Evolutionary conservation across 2,797 vertebrate species (phyloP).

Genomic region (Alectoris magna): DNA sequence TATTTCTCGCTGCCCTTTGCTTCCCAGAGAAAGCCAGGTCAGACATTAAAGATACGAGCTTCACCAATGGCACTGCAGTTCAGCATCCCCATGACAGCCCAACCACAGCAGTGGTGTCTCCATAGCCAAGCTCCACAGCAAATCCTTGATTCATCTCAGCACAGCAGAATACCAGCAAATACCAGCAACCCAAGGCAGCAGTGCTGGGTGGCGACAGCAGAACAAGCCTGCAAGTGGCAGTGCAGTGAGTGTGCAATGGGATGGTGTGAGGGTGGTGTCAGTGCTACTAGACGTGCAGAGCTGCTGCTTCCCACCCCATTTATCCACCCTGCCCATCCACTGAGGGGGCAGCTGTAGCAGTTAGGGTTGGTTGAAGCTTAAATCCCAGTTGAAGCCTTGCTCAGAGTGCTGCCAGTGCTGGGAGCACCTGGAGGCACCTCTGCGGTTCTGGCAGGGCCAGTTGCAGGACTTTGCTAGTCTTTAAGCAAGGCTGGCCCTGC

Average conservation of each 20-base stretch:
- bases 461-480: neutral
- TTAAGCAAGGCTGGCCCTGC: neutral
- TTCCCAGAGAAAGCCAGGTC: neutral
- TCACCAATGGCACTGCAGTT: neutral
- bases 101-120: neutral
- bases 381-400: neutral
- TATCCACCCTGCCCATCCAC: neutral
- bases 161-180: neutral
- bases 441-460: neutral
- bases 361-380: neutral
- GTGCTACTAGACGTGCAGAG: rapidly evolving
- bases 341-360: neutral
- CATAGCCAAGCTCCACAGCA: neutral
- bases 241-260: neutral
- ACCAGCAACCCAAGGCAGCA: neutral
- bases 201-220: neutral
- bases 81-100: neutral
- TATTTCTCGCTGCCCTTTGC: neutral
- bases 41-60: neutral
- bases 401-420: neutral
- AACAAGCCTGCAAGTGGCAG: neutral
- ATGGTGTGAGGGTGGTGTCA: neutral
- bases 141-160: neutral
- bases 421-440: neutral
- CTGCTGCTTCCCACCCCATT: neutral